A percentile compares a stretch with the other conserved stretches of the same genome.
Evolutionary conservation across 1,140 invertebrate species (phyloP).

Genomic region (Cherax destructor): DNA sequence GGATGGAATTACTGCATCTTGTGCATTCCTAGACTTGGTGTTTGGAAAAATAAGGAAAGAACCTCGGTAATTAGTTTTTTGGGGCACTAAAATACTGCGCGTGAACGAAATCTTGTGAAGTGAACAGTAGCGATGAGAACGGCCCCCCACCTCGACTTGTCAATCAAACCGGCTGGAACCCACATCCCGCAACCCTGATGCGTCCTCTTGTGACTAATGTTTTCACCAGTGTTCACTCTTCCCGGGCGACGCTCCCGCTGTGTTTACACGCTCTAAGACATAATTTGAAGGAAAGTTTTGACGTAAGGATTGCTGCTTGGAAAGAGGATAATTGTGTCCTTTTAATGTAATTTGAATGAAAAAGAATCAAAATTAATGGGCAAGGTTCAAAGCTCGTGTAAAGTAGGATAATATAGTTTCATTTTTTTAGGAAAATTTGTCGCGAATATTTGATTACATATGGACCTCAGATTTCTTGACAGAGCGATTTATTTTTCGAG

Average conservation of each 20-base stretch:
- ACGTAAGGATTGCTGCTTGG: background rate
- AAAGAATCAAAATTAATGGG: too few species aligned
- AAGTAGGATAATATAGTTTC: too few species aligned
- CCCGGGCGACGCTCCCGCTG: background rate
- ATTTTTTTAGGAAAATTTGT: too few species aligned
- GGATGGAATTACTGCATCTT: too few species aligned
- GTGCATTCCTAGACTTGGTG: background rate
- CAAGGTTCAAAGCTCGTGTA: too few species aligned
- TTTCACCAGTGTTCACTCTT: conserved; percentile 7
- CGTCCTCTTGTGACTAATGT: conserved; percentile 11
- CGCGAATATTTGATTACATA: too few species aligned
- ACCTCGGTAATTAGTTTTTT: background rate
- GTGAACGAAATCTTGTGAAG: background rate
- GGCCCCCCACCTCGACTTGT: conserved; percentile 27
- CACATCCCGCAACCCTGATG: background rate
- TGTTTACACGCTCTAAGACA: background rate
- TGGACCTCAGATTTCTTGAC: too few species aligned
- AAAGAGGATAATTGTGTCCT: background rate
- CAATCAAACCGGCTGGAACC: conserved; percentile 22
- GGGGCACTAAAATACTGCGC: background rate
- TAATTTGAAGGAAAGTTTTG: background rate
- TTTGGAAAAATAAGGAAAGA: background rate
- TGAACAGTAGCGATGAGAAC: background rate
- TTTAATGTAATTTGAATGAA: background rate
- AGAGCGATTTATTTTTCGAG: too few species aligned